A percentile compares a stretch with the other conserved stretches of the same genome.
Conservation (phyloP, 2,888 invertebrate genomes). For the Marasmarcha lunaedactyla region DNA sequence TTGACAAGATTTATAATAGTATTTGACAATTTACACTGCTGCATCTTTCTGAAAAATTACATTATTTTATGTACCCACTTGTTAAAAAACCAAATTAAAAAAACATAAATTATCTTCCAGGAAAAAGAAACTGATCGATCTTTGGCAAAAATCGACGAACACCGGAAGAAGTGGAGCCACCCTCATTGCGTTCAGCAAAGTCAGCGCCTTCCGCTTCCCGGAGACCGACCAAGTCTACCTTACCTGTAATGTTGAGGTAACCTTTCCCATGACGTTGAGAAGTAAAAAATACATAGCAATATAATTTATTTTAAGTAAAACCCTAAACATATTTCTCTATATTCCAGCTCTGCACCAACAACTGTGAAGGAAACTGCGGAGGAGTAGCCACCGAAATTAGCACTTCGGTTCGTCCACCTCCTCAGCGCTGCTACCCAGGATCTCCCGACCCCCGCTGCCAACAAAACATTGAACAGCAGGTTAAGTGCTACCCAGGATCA, state of each 20-base stretch:
- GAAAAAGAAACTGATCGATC: conserved; percentile 74
- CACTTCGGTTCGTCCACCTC: conserved; percentile 33
- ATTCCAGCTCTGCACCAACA: conserved; percentile 48
- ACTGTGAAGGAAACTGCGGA: conserved; percentile 48
- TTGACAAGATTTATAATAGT: too few relatives aligned
- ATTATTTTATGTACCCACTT: too few relatives aligned
- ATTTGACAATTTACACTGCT: too few relatives aligned
- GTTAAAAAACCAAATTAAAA: too few relatives aligned
- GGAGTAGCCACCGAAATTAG: conserved; percentile 37
- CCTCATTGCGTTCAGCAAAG: conserved; percentile 74
- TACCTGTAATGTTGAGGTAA: conserved; percentile 80
- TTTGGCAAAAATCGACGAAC: conserved; percentile 72
- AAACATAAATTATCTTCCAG: too few relatives aligned
- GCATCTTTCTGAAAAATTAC: too few relatives aligned
- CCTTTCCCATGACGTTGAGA: too few relatives aligned
- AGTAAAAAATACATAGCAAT: background rate
- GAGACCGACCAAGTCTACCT: conserved; percentile 79
- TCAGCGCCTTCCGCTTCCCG: conserved; percentile 81
- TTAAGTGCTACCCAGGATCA: conserved; percentile 31
- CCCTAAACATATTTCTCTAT: background rate
- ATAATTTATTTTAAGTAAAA: background rate
- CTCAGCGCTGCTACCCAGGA: conserved; percentile 29
- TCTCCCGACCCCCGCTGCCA: conserved; percentile 23
- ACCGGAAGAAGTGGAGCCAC: conserved; percentile 73
- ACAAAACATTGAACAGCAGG: conserved; percentile 24